Base-by-base conservation (phyloP, 2,113 vertebrate species). In the Plectropomus leopardus region DNA sequence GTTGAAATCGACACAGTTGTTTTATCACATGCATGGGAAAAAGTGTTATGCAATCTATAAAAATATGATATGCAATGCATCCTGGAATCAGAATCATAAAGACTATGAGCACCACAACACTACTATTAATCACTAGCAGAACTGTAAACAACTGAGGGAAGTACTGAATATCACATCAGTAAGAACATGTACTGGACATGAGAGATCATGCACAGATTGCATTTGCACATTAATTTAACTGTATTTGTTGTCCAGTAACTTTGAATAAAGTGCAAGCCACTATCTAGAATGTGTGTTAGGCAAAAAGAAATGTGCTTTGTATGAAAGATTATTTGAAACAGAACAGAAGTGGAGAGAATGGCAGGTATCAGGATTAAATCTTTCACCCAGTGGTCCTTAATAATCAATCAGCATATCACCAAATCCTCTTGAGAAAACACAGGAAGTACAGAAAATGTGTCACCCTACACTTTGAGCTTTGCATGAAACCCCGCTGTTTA, bases 341-440 rank as follows among this genome's bases (percentile, higher is more conserved):
- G 42, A 44, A 44, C 8, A 44, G 42, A 44, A 44, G n/a, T 4
- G 51, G 1, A 21, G 24, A 63, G 26, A 47, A 36, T 24, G 26
- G 7, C 7, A 34, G 9, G 7, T 64, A 24, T 69, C 40, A 28
- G 5, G 3, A 40, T 78, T 34, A 54, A 24, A 67, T 63, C 3
- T 69, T 79, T 45, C 36, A 57, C 9, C 19, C 26, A 23, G 10
- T 44, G 45, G n/a, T 71, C 30, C 3, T 40, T 19, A 54, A 42
- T 67, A 63, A 75, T 51, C 13, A 69, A 71, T 77, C 42, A 66
- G 0, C 54, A 59, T 21, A 66, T 30, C 28, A 61, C 19, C 13
- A 76, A 66, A 82, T 72, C 26, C 48, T 54, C 15, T 59, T 78
- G 19, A 63, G n/a, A 82, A 74, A 78, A 76, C 32, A 67, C 66